Evolutionary conservation across 2,888 invertebrate species (phyloP), one percentile per base, ranked within the genome.

Genomic region (Limnephilus rhombicus): DNA sequence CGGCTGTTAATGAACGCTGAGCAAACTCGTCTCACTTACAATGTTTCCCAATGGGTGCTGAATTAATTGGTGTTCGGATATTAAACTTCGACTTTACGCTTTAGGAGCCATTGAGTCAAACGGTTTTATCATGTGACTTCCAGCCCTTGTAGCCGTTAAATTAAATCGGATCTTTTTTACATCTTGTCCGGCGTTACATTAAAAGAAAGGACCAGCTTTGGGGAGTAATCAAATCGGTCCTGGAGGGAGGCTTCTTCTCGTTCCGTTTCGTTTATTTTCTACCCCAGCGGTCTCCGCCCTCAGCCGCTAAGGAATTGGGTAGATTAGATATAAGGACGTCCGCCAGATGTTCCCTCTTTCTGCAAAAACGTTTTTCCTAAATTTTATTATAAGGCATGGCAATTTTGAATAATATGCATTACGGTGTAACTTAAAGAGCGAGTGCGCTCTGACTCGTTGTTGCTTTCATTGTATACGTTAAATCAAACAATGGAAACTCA

Each of bases 1-100:
- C 83, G 90, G 83, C 81, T 90, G 85, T 90, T 90, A 90, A 90
- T 90, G 90, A 90, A 90, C 90, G 90, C 90, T 90, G 90, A 90
- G 53, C 68, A 90, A 90, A 83, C 90, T 90, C 83, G 31, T 90
- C 90, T 83, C 53, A 82, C 83, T 83, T 90, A 85, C 90, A 90
- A 83, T 90, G 90, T 53, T 82, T 80, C 83, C 90, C 90, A 31
- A 83, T 31, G 81, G 90, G 49, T 31, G 53, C 90, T 34, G 85
- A 83, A 90, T 90, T 81, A 90, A 90, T 83, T 90, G 90, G 83
- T 29, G 83, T n/a, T 68, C 29, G 15, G 31, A 53, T 53, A 29
- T 49, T 37, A 37, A 83, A 53, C 88, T 37, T 3, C 18, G 31
- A 88, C 31, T 29, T 31, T 49, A 68, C 29, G 29, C n/a, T 68